phyloP scores from a whole-genome alignment of 2,113 vertebrate species.

The Trachemys scripta region DNA sequence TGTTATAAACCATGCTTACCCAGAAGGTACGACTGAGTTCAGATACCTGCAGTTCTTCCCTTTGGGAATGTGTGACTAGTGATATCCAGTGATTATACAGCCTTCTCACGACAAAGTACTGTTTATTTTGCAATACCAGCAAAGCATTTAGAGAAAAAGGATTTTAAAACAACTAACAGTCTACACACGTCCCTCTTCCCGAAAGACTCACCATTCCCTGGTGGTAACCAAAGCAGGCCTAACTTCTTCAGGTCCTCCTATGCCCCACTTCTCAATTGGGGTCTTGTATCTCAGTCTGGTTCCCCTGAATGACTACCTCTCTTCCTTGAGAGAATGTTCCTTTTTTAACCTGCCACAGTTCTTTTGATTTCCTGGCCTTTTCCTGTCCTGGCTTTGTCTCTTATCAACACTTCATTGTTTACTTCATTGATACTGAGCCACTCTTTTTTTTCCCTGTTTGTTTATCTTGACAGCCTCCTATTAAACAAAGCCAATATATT shows the following conservation, averaged over 20 bases:
- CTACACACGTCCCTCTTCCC: background rate
- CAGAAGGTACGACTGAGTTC: background rate
- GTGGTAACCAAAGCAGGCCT: background rate
- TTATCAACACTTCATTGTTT: background rate
- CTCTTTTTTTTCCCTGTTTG: background rate
- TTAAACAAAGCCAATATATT: background rate
- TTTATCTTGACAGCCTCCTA: background rate
- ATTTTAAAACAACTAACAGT: background rate
- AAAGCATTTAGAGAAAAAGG: background rate
- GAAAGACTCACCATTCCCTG: background rate
- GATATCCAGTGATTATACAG: background rate
- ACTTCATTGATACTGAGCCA: background rate
- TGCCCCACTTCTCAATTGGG: background rate
- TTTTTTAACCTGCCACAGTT: background rate
- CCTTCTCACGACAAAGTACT: background rate
- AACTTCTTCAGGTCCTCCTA: background rate
- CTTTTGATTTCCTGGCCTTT: background rate
- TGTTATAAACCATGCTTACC: background rate
- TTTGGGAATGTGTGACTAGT: background rate
- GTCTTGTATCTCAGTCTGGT: background rate
- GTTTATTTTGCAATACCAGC: background rate
- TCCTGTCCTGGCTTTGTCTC: background rate
- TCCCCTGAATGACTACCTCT: background rate
- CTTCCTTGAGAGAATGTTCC: background rate
- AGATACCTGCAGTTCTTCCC: background rate